Percentiles rank a stretch among this genome's conserved stretches.
phyloP scores from a whole-genome alignment of 2,888 invertebrate species.

The Drosophila emarginata region DNA sequence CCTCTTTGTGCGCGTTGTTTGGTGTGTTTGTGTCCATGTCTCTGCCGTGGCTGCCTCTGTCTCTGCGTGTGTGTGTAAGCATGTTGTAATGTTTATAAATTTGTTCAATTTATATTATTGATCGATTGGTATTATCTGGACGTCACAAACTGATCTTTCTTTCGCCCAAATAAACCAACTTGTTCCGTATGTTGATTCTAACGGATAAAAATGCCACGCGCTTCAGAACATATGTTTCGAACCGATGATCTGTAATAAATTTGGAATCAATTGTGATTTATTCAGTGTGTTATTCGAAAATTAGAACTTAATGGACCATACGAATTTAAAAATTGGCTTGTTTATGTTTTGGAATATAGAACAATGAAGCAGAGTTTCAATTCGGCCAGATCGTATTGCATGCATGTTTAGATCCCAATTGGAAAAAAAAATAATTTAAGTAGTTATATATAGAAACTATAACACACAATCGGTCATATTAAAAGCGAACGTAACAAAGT shows the following conservation, averaged over 20 bases:
- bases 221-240: neutral
- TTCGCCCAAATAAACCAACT: neutral
- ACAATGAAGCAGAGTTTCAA: too few relatives aligned
- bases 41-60: neutral
- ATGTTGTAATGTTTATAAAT: slow-evolving; percentile 3
- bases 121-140: neutral
- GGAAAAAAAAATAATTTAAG: too few relatives aligned
- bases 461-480: too few relatives aligned
- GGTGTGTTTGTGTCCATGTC: slow-evolving; percentile 30
- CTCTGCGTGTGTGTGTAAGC: slow-evolving; percentile 20
- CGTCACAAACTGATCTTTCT: neutral
- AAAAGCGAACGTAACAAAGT: too few relatives aligned
- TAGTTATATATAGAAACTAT: too few relatives aligned
- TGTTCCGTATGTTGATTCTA: neutral
- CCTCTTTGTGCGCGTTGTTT: slow-evolving; percentile 24
- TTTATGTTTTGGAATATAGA: too few relatives aligned
- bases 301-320: too few relatives aligned
- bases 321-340: too few relatives aligned
- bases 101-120: neutral
- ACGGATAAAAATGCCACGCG: neutral
- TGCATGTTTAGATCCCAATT: too few relatives aligned
- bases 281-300: too few relatives aligned
- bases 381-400: too few relatives aligned
- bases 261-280: neutral
- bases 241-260: neutral